Evolutionary conservation across 2,888 invertebrate species (phyloP), one percentile per base, ranked within the genome.

Genomic region (Eupithecia abbreviata): DNA sequence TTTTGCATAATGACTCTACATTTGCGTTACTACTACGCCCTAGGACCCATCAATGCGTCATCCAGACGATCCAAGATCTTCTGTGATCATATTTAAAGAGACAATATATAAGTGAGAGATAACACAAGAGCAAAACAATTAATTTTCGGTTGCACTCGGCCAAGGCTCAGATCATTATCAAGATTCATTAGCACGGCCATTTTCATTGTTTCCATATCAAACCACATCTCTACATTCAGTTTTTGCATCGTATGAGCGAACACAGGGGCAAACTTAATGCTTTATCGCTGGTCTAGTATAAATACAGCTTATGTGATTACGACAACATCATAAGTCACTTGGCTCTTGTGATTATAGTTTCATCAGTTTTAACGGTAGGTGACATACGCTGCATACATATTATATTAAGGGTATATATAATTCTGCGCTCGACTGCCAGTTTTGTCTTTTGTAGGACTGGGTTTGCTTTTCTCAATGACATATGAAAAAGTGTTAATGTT

Each of bases 211-310:
- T 71, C n/a, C 70, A 72, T 51, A 73, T 72, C 51, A 72, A 73
- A 74, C 79, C 42, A 41, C 47, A 69, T 68, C 68, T 86, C 82
- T 83, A 82, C 62, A 79, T 78, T 41, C 71, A 82, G 82, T 87
- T 90, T 90, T 89, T 88, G 85, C 90, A 87, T 87, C 85, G 82
- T 12, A 62, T 90, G 86, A 89, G 87, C 85, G 78, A 83, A 85
- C 84, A 67, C 85, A 89, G 88, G 88, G 88, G 86, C 88, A 92
- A 91, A 92, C 93, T 92, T 93, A 90, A 92, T 87, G 90, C 87
- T 90, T 86, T 80, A 85, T 83, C 66, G 49, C 69, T 76, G 82
- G 80, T 67, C 83, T 77, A 84, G 85, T 92, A 93, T 94, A 94
- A 88, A 93, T 90, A 92, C 87, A 81, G 83, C n/a, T 84, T 82